Conservation (phyloP, 2,113 vertebrate species). For the Mola mola region DNA sequence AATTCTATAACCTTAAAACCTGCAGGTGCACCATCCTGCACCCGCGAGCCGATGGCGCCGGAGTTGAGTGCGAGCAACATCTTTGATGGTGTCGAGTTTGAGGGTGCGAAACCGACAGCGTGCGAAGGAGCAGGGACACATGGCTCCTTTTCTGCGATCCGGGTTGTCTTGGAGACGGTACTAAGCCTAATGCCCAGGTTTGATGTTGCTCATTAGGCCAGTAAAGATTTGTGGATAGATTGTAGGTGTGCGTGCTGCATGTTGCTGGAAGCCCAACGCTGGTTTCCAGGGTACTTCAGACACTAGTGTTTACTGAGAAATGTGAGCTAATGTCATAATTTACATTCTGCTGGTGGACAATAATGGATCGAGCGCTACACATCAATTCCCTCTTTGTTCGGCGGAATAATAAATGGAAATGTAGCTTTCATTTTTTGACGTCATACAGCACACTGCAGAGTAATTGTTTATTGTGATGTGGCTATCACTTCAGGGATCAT, state of each 20-base stretch:
- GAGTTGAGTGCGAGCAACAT: too few relatives aligned
- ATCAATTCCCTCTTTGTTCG: conserved; percentile 32
- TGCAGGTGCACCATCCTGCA: conserved; percentile 20
- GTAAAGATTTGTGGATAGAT: conserved; percentile 64
- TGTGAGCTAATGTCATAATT: conserved; percentile 61
- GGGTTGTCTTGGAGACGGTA: conserved; percentile 71
- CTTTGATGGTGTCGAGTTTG: too few relatives aligned
- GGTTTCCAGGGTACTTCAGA: conserved; percentile 37
- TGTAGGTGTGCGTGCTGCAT: conserved; percentile 52
- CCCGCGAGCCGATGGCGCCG: too few relatives aligned
- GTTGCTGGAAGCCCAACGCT: conserved; percentile 38
- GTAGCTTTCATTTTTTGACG: conserved; percentile 31
- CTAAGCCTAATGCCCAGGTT: conserved; percentile 54
- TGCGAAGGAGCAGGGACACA: background rate
- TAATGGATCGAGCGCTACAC: conserved; percentile 46
- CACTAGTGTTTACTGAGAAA: conserved; percentile 49
- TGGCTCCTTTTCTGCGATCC: background rate
- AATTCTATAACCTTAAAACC: conserved; percentile 23
- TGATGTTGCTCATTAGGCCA: conserved; percentile 58
- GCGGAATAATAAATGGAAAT: conserved; percentile 61
- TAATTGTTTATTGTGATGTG: conserved; percentile 4
- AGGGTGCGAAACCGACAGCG: conserved; percentile 4
- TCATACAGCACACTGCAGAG: background rate
- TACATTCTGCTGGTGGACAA: conserved; percentile 41
- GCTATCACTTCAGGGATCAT: background rate